Evolutionary conservation across 2,888 invertebrate genomes (phyloP), one percentile per base, ranked within the genome.

Genomic region (Patella pellucida): DNA sequence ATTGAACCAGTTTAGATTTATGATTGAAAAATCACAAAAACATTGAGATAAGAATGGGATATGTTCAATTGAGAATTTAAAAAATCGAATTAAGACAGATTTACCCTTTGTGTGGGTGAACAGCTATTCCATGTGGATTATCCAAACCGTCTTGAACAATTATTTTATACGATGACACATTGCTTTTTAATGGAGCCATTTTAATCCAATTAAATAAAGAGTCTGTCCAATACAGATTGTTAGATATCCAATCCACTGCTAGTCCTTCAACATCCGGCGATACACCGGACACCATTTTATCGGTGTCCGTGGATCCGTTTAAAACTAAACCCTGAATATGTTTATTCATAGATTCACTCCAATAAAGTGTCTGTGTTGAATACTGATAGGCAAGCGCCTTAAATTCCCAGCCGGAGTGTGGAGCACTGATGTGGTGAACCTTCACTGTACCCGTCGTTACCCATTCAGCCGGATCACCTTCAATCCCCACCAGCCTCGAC

Each of bases 221-320:
- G 78, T 89, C 89, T 7, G 88, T 84, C 84, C 87, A 89, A 78
- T 89, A 89, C 15, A 89, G 72, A 74, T 89, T 89, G n/a, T 84
- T 82, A 7, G 86, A 86, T 19, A 86, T 71, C 89, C 89, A 89
- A 80, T 89, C 89, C 4, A 87, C 84, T 0, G 85, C 86, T 54
- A 89, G 71, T 9, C 89, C 89, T 70, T 86, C 84, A 41, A 88
- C 88, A 68, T 84, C 81, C 23, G 82, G 81, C 0, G 90, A 90
- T 3, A 87, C 88, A 11, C 89, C 88, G 50, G 84, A 83, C 71
- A 85, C 85, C 5, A 90, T 78, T 54, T 82, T 85, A 68, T 76
- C 77, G 0, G 88, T 87, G 54, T 83, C 84, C 1, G 85, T 85
- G 23, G 84, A 76, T 7, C 87, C 86, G 78, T 85, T 84, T 19